Conservation (phyloP, 2,113 vertebrate genomes). For the Microtus pennsylvanicus region DNA sequence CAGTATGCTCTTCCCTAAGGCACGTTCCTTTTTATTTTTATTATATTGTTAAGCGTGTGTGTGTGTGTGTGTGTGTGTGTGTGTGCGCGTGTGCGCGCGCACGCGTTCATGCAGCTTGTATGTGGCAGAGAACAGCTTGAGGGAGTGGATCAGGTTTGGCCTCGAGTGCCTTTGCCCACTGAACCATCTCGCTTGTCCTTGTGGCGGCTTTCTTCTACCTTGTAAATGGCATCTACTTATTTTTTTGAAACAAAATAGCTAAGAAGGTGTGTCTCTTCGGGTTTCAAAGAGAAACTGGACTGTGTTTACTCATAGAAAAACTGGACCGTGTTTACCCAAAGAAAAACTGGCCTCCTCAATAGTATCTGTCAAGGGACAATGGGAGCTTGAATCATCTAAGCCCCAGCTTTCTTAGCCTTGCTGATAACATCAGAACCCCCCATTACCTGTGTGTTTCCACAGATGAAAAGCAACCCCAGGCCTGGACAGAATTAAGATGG, state of each 20-base stretch:
- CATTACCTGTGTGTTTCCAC: conserved; percentile 55
- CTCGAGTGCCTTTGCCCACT: background rate
- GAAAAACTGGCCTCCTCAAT: background rate
- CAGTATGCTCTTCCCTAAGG: background rate
- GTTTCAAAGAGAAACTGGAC: background rate
- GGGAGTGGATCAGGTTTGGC: background rate
- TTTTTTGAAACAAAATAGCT: background rate
- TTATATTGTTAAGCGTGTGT: background rate
- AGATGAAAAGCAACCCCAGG: conserved; percentile 69
- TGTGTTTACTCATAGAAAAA: background rate
- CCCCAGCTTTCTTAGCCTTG: conserved; percentile 61
- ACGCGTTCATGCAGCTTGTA: rapidly evolving
- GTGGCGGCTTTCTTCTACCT: background rate
- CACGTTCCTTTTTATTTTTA: background rate
- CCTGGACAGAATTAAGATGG: conserved; percentile 71
- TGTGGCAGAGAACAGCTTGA: background rate
- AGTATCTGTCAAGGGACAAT: rapidly evolving
- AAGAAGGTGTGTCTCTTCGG: background rate
- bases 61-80: rapidly evolving
- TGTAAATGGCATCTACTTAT: too few relatives aligned
- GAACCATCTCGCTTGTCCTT: background rate
- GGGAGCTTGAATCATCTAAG: background rate
- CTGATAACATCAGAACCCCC: conserved; percentile 66
- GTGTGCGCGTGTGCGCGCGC: rapidly evolving
- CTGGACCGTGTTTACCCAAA: background rate